Evolutionary conservation across 2,797 vertebrate genomes (phyloP), one percentile per base, ranked within the genome.

Genomic region (Sebastes minor): DNA sequence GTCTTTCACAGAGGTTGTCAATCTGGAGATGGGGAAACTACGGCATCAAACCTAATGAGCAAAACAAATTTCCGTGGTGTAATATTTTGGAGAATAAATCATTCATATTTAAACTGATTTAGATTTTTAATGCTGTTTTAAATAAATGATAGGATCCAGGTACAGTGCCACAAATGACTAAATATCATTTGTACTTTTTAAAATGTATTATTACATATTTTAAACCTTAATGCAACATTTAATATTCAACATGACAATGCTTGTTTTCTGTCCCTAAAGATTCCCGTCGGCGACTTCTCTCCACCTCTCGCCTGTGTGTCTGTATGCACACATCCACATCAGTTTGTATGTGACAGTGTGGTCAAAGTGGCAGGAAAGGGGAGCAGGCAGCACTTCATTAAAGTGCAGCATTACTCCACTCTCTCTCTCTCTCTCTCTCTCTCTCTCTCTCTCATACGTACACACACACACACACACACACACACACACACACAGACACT

Each of bases 361-460:
- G 89, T 91, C 85, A 91, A 57, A 87, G 88, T 86, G 71, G 87
- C 89, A 84, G 82, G 85, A 83, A 74, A 82, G 83, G 20, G 60
- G 72, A 82, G 86, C 22, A 68, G 70, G 73, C 82, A 77, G 78
- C 89, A 93, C 91, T 91, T 94, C 92, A 94, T 94, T 93, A 93
- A 90, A 91, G 90, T 91, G 93, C 91, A 83, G 86, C 85, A 75
- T 80, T 75, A 84, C 88, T 80, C 76, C 62, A 14, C 86, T 86
- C 76, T 0, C 71, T 13, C 81, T 38, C 80, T 63, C 42, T 27
- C 27, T n/a, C n/a, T n/a, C n/a, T 63, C 67, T 49, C 55, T 38
- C 80, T 63, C 42, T 27, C 27, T 63, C 30, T 63, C 67, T 38
- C 55, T 35, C 62, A 69, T 13, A 30, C 65, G 60, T 32, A 55